These are phyloP conservation scores for Pantala flavescens DNA, from an alignment of 1,140 invertebrate genomes.

Conservation along the genomic window DNA sequence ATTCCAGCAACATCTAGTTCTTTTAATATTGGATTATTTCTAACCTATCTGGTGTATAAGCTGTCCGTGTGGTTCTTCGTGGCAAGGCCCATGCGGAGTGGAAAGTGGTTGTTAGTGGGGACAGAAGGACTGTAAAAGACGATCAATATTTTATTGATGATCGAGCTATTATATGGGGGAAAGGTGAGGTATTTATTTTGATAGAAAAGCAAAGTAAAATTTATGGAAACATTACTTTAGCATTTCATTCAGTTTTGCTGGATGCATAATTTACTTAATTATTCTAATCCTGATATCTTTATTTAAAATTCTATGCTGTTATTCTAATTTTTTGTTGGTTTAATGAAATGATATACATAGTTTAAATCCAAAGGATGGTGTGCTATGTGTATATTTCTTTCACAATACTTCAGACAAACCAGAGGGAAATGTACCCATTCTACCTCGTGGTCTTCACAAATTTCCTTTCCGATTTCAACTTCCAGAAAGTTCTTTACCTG, in stretches of 20 bases:
- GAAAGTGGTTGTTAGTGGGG: constrained; percentile 69
- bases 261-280: not conserved
- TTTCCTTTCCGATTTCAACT: constrained; percentile 69
- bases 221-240: not conserved
- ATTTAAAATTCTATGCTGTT: too few relatives aligned
- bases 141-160: constrained; percentile 77
- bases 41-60: constrained; percentile 37
- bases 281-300: not conserved
- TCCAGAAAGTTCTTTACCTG: constrained; percentile 65
- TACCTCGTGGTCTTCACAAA: constrained; percentile 62
- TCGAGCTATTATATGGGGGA: constrained; percentile 63
- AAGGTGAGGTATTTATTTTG: constrained; percentile 43
- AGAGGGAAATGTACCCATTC: constrained; percentile 58
- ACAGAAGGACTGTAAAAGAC: constrained; percentile 64
- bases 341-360: too few relatives aligned
- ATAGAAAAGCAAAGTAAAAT: not conserved
- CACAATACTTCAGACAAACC: constrained; percentile 40
- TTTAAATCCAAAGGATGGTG: not conserved
- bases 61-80: constrained; percentile 59
- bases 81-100: constrained; percentile 74
- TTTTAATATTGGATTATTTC: too few relatives aligned
- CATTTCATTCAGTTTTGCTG: not conserved
- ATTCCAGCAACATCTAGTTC: too few relatives aligned
- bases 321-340: too few relatives aligned
- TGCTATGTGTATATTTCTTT: not conserved